Evolutionary conservation across 2,797 vertebrate species (phyloP), one percentile per base, ranked within the genome.

Genomic region (Fratercula arctica): DNA sequence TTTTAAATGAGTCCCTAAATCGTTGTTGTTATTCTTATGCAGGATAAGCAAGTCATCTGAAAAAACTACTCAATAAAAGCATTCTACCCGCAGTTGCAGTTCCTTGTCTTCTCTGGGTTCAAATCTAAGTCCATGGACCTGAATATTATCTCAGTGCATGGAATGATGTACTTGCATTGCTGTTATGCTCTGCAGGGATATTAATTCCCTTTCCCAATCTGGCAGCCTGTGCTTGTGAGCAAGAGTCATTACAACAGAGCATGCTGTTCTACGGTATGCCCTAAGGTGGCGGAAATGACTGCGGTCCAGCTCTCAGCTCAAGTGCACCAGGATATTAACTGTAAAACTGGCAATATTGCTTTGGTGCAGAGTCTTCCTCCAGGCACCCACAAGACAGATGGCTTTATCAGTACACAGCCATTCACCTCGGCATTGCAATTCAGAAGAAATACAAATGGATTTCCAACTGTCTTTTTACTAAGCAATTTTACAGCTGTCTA

Each of bases 321-420:
- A 76, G 85, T 95, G 83, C 80, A 92, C 87, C 85, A 93, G 93
- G 87, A 96, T 93, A 95, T 95, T 95, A 96, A 87, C 87, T 92
- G 66, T 85, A 90, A 84, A 94, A 85, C 20, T 68, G 82, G 66
- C 82, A 85, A 73, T 94, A 87, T 89, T 96, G 94, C 87, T 94
- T 82, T 88, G 81, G 88, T 83, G 90, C 86, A 85, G 70, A 91
- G 48, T 25, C 86, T 92, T 87, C 76, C 90, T 97, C 83, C 78
- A 91, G 93, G 86, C 93, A 92, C 59, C 56, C 48, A 80, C 76
- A 80, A 90, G 93, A 95, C 83, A 95, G 92, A 95, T 95, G 90
- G 92, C 75, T 97, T 89, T 96, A 95, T 96, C 95, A 84, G 89
- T 53, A 45, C 78, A 72, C 66, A 93, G 76, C 86, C 88, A 61